Conservation (phyloP, 2,113 vertebrate genomes). For the Myocastor coypus region DNA sequence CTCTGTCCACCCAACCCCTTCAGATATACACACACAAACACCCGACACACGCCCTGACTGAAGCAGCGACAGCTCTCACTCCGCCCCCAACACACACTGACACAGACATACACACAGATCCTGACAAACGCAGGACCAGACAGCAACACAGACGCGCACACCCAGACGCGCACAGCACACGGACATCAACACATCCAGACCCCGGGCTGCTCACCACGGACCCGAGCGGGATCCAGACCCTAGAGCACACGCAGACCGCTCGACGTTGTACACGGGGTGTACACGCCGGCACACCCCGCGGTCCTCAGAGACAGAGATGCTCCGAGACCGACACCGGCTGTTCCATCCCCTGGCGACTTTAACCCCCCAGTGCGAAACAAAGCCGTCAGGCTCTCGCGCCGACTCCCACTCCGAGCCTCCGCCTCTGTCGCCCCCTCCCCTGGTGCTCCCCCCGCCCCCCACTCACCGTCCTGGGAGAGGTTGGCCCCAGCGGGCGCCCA, state of each 20-base stretch:
- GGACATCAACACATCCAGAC: constrained; percentile 52
- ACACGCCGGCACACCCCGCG: constrained; percentile 65
- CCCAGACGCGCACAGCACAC: constrained; percentile 62
- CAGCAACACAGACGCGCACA: constrained; percentile 74
- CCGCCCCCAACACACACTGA: constrained; percentile 81
- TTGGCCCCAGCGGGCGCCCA: constrained; percentile 80
- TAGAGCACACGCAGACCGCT: constrained; percentile 48
- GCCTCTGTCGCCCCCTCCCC: constrained; percentile 30
- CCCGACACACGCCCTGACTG: constrained; percentile 78
- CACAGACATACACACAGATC: constrained; percentile 76
- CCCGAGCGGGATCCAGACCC: not conserved
- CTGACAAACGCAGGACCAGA: constrained; percentile 74
- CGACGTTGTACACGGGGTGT: constrained; percentile 8
- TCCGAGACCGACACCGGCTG: constrained; percentile 61
- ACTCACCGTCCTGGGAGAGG: constrained; percentile 84
- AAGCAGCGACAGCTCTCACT: constrained; percentile 73
- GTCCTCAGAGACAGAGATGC: constrained; percentile 62
- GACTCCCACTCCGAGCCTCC: not conserved
- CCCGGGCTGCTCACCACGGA: not conserved
- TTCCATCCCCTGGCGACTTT: constrained; percentile 24
- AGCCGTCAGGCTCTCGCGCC: constrained; percentile 64
- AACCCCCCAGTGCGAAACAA: constrained; percentile 66
- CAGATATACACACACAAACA: constrained; percentile 76
- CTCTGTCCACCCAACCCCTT: constrained; percentile 66
- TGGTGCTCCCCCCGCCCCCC: constrained; percentile 63